These are phyloP conservation scores for Sula dactylatra DNA, from an alignment of 2,113 vertebrate species.

Conservation along the genomic window DNA sequence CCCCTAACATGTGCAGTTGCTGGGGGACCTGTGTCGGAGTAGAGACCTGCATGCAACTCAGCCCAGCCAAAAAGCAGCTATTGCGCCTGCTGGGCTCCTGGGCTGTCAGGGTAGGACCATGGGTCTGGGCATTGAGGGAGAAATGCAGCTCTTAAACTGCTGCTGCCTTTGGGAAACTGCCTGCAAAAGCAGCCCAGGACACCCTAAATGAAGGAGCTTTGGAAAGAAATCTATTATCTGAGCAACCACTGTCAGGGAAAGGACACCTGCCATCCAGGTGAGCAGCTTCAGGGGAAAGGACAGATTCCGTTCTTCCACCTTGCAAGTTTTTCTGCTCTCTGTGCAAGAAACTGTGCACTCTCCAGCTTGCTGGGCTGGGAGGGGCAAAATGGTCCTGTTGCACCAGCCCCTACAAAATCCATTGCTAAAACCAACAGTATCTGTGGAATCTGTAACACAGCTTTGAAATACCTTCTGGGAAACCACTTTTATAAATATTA, in stretches of 20 bases:
- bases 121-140: not conserved
- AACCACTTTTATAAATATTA: not conserved
- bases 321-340: no score
- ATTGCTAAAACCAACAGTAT: not conserved
- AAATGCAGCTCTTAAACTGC: not conserved
- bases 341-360: no score
- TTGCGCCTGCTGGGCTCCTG: rapidly evolving
- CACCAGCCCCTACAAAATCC: not conserved
- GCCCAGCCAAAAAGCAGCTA: not conserved
- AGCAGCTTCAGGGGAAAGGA: not conserved
- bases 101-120: rapidly evolving
- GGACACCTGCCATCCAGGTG: not conserved
- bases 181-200: not conserved
- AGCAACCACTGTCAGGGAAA: not conserved
- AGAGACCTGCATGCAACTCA: rapidly evolving
- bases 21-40: not conserved
- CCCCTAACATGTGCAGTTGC: rapidly evolving
- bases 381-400: not conserved
- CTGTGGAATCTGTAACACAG: not conserved
- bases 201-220: not conserved
- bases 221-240: not conserved
- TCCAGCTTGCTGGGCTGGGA: not conserved
- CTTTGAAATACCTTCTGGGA: not conserved
- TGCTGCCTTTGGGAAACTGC: not conserved
- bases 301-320: not conserved